Conservation (phyloP, 2,797 vertebrate species). For the Brachyrhaphis roseni region DNA sequence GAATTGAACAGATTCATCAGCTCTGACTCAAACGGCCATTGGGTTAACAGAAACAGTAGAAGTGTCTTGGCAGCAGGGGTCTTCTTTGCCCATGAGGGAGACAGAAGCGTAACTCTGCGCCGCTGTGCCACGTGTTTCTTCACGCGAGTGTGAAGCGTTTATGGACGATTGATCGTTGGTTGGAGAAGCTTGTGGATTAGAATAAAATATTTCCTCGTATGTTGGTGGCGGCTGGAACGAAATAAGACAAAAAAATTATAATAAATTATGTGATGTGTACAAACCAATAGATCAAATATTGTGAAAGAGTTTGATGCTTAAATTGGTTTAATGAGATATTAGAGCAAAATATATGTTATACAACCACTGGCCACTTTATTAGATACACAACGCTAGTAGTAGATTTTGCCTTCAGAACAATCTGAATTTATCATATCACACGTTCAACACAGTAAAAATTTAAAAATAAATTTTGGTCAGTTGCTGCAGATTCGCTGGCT, state of each 20-base stretch:
- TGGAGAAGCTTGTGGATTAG: slow-evolving; percentile 39
- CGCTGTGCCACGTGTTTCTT: slow-evolving; percentile 10
- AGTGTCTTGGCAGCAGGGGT: neutral
- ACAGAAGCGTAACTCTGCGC: neutral
- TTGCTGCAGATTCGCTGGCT: neutral
- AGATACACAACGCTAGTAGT: neutral
- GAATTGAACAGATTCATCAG: slow-evolving; percentile 14
- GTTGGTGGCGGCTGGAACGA: slow-evolving; percentile 76
- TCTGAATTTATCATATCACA: neutral
- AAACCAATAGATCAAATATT: neutral
- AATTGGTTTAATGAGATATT: neutral
- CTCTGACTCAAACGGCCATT: slow-evolving; percentile 21
- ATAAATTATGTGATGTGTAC: neutral
- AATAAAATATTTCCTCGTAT: slow-evolving; percentile 74
- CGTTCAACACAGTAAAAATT: neutral
- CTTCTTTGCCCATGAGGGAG: neutral
- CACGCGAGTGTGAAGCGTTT: slow-evolving; percentile 25
- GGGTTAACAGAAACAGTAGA: neutral
- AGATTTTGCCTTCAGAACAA: neutral
- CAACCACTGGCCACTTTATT: neutral
- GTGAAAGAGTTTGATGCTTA: neutral
- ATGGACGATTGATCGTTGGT: slow-evolving; percentile 21
- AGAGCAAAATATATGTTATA: neutral
- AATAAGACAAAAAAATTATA: neutral
- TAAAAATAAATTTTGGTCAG: neutral